These are phyloP conservation scores for Smittia aterrima DNA, from an alignment of 2,888 invertebrate species.

Conservation along the genomic window DNA sequence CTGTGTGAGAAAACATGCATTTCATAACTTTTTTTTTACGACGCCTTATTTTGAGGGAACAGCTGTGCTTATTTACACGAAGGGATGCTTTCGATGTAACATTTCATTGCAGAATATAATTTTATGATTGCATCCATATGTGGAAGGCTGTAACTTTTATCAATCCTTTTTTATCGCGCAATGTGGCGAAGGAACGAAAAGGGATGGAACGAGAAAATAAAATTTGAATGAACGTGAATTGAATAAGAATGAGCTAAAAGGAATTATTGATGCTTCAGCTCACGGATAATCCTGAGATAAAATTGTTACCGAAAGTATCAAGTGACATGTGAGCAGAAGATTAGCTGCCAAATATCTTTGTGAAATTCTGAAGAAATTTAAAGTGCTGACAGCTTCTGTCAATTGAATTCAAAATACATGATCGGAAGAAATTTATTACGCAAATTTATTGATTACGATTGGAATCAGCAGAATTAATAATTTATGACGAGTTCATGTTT, in stretches of 20 bases:
- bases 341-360: too few relatives aligned
- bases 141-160: constrained; percentile 33
- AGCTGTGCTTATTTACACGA: constrained; percentile 8
- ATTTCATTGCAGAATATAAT: background rate
- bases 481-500: too few relatives aligned
- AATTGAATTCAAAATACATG: too few relatives aligned
- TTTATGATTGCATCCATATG: constrained; percentile 8
- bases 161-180: constrained; percentile 34
- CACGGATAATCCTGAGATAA: too few relatives aligned
- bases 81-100: background rate
- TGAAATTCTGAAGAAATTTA: too few relatives aligned
- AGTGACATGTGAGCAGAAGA: too few relatives aligned
- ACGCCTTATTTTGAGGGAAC: background rate
- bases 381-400: too few relatives aligned
- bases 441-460: too few relatives aligned
- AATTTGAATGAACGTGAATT: constrained; percentile 34
- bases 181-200: background rate
- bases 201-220: background rate
- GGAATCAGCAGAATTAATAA: too few relatives aligned
- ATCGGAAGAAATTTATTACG: too few relatives aligned
- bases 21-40: constrained; percentile 9
- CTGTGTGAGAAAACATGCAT: background rate
- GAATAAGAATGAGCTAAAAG: constrained; percentile 18
- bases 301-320: too few relatives aligned
- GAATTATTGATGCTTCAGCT: background rate